phyloP scores from a whole-genome alignment of 2,113 vertebrate genomes.

The Pteropus alecto region DNA sequence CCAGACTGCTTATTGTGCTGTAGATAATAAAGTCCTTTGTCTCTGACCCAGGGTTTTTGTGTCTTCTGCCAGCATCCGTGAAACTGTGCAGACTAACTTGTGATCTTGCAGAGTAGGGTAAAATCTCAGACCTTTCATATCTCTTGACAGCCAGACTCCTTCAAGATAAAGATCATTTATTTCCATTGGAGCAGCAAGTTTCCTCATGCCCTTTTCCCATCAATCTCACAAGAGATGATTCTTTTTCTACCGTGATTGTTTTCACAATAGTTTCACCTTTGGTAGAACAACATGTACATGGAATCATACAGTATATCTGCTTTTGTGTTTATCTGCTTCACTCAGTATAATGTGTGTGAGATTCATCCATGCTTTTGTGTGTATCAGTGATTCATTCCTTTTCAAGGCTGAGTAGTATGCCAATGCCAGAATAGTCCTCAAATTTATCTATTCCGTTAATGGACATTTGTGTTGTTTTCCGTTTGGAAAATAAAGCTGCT shows the following conservation, averaged over 20 bases:
- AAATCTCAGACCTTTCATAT: neutral
- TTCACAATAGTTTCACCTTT: neutral
- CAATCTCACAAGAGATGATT: neutral
- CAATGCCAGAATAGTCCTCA: neutral
- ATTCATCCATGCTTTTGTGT: neutral
- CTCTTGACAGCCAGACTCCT: neutral
- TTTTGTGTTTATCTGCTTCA: neutral
- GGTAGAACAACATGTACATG: neutral
- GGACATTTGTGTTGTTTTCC: neutral
- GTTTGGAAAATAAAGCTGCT: neutral
- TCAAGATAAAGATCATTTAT: neutral
- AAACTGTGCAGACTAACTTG: neutral
- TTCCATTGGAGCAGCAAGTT: neutral
- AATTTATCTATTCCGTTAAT: neutral
- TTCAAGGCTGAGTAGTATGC: neutral
- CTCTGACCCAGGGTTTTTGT: neutral
- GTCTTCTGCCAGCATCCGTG: neutral
- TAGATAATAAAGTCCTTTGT: neutral
- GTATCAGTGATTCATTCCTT: neutral
- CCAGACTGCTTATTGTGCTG: neutral
- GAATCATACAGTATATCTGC: neutral
- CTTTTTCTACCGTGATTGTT: neutral
- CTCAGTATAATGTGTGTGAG: too few species aligned
- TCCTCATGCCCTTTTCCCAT: neutral
- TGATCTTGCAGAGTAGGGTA: neutral